phyloP scores from a whole-genome alignment of 1,140 invertebrate species.

The Brachionus rubens region DNA sequence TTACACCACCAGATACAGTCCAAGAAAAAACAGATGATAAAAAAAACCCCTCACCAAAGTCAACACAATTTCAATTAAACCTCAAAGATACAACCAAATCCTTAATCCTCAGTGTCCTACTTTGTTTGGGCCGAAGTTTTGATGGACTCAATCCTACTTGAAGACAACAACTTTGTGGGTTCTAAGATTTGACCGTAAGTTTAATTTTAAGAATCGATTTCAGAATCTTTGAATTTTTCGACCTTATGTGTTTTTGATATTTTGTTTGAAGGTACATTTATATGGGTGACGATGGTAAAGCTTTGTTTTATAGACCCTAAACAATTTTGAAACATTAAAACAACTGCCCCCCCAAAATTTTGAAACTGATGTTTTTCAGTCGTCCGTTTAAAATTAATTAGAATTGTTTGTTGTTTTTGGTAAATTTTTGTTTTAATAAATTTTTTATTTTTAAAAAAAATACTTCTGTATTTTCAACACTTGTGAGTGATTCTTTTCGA shows the following conservation, averaged over 20 bases:
- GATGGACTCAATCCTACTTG: conserved; percentile 72
- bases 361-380: conserved; percentile 33
- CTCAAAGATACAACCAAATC: conserved; percentile 76
- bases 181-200: conserved; percentile 79
- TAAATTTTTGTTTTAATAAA: background rate
- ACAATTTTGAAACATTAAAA: conserved; percentile 35
- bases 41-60: conserved; percentile 48
- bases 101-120: conserved; percentile 71
- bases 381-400: conserved; percentile 21
- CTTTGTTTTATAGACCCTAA: conserved; percentile 26
- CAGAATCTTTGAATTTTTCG: no score
- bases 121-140: conserved; percentile 69
- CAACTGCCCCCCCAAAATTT: conserved; percentile 1
- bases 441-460: background rate
- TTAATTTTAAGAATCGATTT: no score
- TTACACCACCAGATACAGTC: conserved; percentile 84
- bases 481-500: no score
- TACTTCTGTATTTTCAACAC: no score
- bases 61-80: conserved; percentile 70
- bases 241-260: no score
- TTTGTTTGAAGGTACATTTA: no score
- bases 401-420: no score
- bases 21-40: conserved; percentile 65
- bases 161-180: conserved; percentile 87
- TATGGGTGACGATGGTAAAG: conserved; percentile 10